Percentiles rank a stretch among this genome's conserved stretches.
phyloP scores from a whole-genome alignment of 2,888 invertebrate genomes.

The Sesia bembeciformis region DNA sequence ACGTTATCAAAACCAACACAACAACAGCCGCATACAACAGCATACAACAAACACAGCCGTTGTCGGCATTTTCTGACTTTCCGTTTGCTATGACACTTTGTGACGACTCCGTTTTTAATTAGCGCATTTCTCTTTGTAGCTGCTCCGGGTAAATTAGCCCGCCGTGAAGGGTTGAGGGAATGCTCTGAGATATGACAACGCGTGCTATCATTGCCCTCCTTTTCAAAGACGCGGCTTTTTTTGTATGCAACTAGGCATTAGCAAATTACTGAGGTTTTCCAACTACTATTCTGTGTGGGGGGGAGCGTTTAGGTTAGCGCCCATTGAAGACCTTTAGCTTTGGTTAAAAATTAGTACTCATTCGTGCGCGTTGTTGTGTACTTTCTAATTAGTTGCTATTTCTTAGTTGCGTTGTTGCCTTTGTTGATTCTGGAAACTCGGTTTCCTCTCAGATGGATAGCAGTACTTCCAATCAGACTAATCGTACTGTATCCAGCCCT shows the following conservation, averaged over 20 bases:
- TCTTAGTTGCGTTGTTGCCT: too few relatives aligned
- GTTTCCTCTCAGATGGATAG: too few relatives aligned
- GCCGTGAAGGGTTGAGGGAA: slow-evolving; percentile 3
- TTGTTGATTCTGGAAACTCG: too few relatives aligned
- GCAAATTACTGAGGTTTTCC: slow-evolving; percentile 5
- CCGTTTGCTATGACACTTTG: slow-evolving; percentile 57
- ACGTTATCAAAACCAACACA: not conserved
- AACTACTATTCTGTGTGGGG: not conserved
- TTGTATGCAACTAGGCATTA: slow-evolving; percentile 5
- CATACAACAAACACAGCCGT: slow-evolving; percentile 5
- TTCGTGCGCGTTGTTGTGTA: too few relatives aligned
- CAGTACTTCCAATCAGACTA: too few relatives aligned
- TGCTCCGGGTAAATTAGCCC: slow-evolving; percentile 59
- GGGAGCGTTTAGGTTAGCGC: not conserved
- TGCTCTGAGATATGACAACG: slow-evolving; percentile 14
- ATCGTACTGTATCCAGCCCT: too few relatives aligned
- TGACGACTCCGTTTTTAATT: slow-evolving; percentile 69
- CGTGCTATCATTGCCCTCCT: slow-evolving; percentile 32
- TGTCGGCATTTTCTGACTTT: slow-evolving; percentile 4
- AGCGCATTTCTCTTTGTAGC: slow-evolving; percentile 68
- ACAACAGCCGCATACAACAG: slow-evolving; percentile 3
- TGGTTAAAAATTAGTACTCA: too few relatives aligned
- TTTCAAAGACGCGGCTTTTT: slow-evolving; percentile 18
- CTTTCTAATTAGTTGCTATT: too few relatives aligned
- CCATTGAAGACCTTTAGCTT: not conserved